These are phyloP conservation scores for Ectemnius cavifrons DNA, from an alignment of 2,888 invertebrate genomes.

Conservation along the genomic window DNA sequence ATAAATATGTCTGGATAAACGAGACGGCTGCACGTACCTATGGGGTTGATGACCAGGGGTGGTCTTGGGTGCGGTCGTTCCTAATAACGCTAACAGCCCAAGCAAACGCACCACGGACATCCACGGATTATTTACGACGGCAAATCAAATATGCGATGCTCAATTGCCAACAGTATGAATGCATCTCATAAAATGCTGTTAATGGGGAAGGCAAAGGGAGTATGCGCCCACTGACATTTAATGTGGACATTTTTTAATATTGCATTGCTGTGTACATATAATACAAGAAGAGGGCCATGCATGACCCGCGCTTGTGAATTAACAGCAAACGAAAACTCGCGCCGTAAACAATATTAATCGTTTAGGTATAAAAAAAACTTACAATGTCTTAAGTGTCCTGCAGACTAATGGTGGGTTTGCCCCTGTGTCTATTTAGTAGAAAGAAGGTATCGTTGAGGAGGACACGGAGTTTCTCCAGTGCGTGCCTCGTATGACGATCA, in stretches of 20 bases:
- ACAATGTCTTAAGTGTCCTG: background rate
- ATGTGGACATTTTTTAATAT: background rate
- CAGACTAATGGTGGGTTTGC: too few relatives aligned
- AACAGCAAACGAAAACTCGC: background rate
- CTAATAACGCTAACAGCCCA: slow-evolving; percentile 51
- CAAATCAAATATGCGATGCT: slow-evolving; percentile 22
- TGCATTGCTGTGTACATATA: slow-evolving; percentile 4
- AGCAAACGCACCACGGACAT: slow-evolving; percentile 24
- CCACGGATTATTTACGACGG: slow-evolving; percentile 33
- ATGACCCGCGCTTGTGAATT: background rate
- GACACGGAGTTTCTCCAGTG: too few relatives aligned
- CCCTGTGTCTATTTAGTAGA: too few relatives aligned
- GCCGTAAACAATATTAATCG: background rate
- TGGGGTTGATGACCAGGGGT: slow-evolving; percentile 61
- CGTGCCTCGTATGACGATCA: too few relatives aligned
- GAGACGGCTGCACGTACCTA: slow-evolving; percentile 39
- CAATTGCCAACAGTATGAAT: background rate
- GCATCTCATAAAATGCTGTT: background rate
- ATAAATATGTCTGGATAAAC: slow-evolving; percentile 50
- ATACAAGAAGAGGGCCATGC: background rate
- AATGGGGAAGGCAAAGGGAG: background rate
- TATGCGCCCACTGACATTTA: background rate
- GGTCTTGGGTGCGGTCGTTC: slow-evolving; percentile 56
- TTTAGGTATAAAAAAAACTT: background rate
- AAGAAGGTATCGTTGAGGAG: slow-evolving; percentile 42